Evolutionary conservation across 2,113 vertebrate genomes (phyloP), one percentile per base, ranked within the genome.

Genomic region (Orthonyx spaldingii): DNA sequence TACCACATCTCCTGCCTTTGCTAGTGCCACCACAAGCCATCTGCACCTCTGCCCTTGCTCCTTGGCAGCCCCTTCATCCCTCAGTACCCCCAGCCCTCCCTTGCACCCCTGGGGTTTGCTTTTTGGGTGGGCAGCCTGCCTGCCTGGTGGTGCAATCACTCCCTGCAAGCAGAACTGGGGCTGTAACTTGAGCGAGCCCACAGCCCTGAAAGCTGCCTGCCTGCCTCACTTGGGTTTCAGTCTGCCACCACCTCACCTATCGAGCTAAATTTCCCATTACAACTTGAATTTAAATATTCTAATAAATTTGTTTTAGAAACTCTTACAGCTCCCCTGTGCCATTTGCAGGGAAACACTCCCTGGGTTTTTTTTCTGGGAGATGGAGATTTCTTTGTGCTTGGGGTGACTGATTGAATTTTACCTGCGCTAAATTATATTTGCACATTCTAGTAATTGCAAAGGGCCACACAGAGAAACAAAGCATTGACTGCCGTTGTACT

Each of bases 361-460:
- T 63, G 50, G 74, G 24, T 94, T 96, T 96, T 95, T 95, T 97
- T 92, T 97, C 97, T 97, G 95, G 97, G 97, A 98, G 97, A 97
- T 94, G 96, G 97, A 97, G 97, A 98, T 98, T 98, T 98, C 98
- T 97, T 98, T 98, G 98, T 98, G 97, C 98, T 98, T 96, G 94
- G 97, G 97, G 98, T 98, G 98, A 98, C 98, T 98, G 98, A 99
- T 98, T 98, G 98, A 98, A 98, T 98, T 98, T 98, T 98, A 98
- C 98, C 98, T 98, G 97, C 71, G 95, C 97, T 98, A 98, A 98
- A 98, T 98, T 98, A 98, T 98, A 98, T 98, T 98, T 98, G 98
- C 98, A 97, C 98, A 98, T 98, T 98, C 98, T 98, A 87, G 98
- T 99, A 98, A 99, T 98, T 99, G 98, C 98, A 98, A 97, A 98